phyloP scores from a whole-genome alignment of 2,888 invertebrate genomes.

The Pilophorus perplexus region DNA sequence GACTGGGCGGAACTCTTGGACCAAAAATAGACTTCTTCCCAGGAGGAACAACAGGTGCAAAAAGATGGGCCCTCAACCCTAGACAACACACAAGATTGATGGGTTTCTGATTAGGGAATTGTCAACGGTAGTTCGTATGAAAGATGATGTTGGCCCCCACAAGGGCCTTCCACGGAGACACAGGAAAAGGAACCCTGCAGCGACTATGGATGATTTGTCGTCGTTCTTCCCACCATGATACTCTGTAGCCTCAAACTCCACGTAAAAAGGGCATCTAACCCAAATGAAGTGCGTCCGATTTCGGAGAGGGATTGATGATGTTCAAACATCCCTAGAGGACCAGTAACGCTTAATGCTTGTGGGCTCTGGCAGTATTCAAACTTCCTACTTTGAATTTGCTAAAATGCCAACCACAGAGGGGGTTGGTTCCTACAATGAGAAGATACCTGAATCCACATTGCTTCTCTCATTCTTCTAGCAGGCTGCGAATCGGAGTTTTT shows the following conservation, averaged over 20 bases:
- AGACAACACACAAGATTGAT: conserved; percentile 34
- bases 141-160: conserved; percentile 20
- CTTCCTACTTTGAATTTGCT: too few species aligned
- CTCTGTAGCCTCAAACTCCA: not conserved
- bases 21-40: conserved; percentile 24
- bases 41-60: conserved; percentile 34
- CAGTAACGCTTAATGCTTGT: too few species aligned
- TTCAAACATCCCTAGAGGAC: too few species aligned
- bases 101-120: conserved; percentile 36
- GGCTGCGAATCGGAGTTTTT: too few species aligned
- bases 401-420: too few species aligned
- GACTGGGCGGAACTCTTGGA: conserved; percentile 17
- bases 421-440: too few species aligned
- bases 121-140: conserved; percentile 25
- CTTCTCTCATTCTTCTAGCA: too few species aligned
- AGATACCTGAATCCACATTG: too few species aligned
- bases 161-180: too few species aligned
- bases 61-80: conserved; percentile 24
- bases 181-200: conserved; percentile 11
- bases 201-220: conserved; percentile 15
- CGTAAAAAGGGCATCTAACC: not conserved
- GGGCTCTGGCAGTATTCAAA: too few species aligned
- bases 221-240: conserved; percentile 18
- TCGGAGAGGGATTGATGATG: conserved; percentile 6
- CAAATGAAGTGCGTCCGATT: too few species aligned